Conservation (phyloP, 1,140 invertebrate genomes). For the Stratiolaelaps scimitus region DNA sequence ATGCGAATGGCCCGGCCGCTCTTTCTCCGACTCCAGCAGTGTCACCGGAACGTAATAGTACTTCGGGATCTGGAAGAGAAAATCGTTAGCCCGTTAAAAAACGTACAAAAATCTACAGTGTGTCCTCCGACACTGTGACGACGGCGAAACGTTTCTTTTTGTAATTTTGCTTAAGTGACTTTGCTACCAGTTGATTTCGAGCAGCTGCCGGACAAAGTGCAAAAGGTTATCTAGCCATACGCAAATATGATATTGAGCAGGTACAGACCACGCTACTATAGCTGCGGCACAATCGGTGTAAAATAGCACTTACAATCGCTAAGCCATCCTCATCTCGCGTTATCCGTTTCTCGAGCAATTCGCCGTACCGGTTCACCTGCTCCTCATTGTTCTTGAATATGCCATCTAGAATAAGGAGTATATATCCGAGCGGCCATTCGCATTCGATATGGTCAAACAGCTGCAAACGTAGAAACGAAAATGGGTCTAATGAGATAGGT, state of each 20-base stretch:
- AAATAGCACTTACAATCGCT: constrained; percentile 34
- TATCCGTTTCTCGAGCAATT: constrained; percentile 50
- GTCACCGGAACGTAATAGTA: constrained; percentile 83
- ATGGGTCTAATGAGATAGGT: too few species aligned
- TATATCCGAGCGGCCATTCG: constrained; percentile 94
- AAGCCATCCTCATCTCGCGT: constrained; percentile 34
- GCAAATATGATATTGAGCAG: too few species aligned
- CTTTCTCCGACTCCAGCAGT: constrained; percentile 57
- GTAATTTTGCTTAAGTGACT: too few species aligned
- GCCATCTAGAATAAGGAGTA: constrained; percentile 86
- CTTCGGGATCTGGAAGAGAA: constrained; percentile 48
- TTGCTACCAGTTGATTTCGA: too few species aligned
- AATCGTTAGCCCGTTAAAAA: constrained; percentile 28
- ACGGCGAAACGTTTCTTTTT: too few species aligned
- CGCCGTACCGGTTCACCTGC: constrained; percentile 80
- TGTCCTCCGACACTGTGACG: too few species aligned
- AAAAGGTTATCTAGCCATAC: too few species aligned
- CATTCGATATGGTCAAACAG: constrained; percentile 92
- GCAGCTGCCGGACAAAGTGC: too few species aligned
- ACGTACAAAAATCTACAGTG: constrained; percentile 27
- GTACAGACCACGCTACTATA: too few species aligned
- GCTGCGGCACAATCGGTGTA: too few species aligned
- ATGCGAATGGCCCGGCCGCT: constrained; percentile 55
- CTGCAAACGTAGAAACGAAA: constrained; percentile 43
- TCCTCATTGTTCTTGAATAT: constrained; percentile 57